Percentiles rank a stretch among this genome's conserved stretches.
These are phyloP conservation scores for Drosophila prosaltans DNA, from an alignment of 1,140 invertebrate genomes.

Conservation along the genomic window DNA sequence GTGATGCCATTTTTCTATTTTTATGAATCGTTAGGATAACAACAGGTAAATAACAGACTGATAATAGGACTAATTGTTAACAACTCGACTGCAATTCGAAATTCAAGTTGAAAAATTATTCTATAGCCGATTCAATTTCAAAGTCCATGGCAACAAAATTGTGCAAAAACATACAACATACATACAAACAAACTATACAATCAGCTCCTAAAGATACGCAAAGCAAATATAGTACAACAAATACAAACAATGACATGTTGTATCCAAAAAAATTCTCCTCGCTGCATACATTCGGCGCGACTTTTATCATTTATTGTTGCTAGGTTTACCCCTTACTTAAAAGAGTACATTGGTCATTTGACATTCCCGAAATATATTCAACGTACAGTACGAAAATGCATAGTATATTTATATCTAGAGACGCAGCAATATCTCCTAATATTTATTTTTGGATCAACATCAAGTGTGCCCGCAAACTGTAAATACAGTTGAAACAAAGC, in stretches of 20 bases:
- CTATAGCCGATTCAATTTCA: not conserved
- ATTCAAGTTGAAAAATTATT: not conserved
- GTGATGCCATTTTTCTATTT: no score
- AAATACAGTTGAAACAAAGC: not conserved
- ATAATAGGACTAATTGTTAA: no score
- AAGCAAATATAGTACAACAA: slow-evolving; percentile 2
- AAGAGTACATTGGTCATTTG: not conserved
- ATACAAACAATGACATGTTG: not conserved
- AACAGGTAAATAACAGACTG: no score
- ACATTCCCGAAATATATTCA: not conserved
- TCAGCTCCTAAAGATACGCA: slow-evolving; percentile 10
- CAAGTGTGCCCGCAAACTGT: no score
- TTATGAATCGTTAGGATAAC: no score
- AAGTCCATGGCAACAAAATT: slow-evolving; percentile 1
- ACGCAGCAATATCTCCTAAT: no score
- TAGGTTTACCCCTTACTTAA: not conserved
- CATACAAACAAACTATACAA: not conserved
- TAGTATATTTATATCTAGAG: no score
- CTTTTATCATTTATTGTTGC: slow-evolving; percentile 2
- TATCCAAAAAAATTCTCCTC: slow-evolving; percentile 3
- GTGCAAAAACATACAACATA: not conserved
- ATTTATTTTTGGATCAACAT: no score
- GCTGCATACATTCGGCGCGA: not conserved
- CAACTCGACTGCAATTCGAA: slow-evolving; percentile 16
- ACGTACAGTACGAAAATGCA: no score